phyloP scores from a whole-genome alignment of 2,113 vertebrate genomes.

The Triplophysa dalaica region DNA sequence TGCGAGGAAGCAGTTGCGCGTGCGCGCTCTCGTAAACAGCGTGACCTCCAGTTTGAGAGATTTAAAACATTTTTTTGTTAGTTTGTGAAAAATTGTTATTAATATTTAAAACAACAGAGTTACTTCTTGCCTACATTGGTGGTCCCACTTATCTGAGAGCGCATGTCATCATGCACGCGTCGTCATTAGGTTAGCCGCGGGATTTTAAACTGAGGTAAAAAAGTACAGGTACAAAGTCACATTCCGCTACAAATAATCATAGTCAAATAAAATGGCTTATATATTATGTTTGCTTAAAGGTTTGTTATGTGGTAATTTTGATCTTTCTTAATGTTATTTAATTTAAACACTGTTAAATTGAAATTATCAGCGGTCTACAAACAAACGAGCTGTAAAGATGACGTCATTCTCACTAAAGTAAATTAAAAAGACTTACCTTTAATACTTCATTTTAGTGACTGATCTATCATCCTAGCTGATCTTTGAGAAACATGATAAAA shows the following conservation, averaged over 20 bases:
- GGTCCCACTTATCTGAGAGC: background rate
- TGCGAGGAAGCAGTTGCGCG: background rate
- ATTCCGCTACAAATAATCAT: background rate
- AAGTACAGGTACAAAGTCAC: background rate
- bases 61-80: background rate
- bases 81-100: background rate
- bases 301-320: too few relatives aligned
- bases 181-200: background rate
- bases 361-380: background rate
- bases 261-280: background rate
- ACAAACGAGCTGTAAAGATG: background rate
- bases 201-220: slow-evolving; percentile 30
- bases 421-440: background rate
- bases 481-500: slow-evolving; percentile 71
- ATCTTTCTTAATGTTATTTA: background rate
- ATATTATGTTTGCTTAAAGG: background rate
- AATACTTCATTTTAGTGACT: background rate
- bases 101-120: background rate
- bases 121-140: background rate
- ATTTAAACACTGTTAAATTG: background rate
- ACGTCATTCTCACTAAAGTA: background rate
- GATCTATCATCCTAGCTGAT: background rate
- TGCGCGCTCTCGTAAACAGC: background rate
- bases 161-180: slow-evolving; percentile 9
- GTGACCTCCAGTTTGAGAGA: background rate